Conservation (phyloP, 2,888 invertebrate genomes). For the Harpalus rubripes region DNA sequence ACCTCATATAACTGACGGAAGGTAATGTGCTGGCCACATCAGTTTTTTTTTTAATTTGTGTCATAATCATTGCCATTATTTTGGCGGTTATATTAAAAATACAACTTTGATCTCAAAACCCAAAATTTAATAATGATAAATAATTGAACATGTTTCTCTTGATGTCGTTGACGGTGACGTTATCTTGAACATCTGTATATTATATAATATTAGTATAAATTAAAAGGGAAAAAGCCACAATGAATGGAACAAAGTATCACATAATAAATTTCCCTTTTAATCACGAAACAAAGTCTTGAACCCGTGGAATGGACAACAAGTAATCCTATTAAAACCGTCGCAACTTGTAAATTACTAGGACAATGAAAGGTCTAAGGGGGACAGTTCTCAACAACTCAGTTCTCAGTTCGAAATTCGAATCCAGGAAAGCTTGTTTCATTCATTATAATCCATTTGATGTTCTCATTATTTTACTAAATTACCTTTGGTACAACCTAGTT, state of each 20-base stretch:
- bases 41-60: too few relatives aligned
- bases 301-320: constrained; percentile 12
- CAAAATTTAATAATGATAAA: not conserved
- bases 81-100: too few relatives aligned
- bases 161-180: not conserved
- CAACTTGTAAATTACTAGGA: constrained; percentile 28
- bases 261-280: constrained; percentile 25
- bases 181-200: not conserved
- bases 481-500: not conserved
- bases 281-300: constrained; percentile 3
- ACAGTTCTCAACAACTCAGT: constrained; percentile 15
- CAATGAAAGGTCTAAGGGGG: constrained; percentile 46
- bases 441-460: constrained; percentile 45
- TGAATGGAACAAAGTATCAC: not conserved
- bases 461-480: constrained; percentile 25
- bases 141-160: not conserved
- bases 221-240: not conserved
- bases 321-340: constrained; percentile 33
- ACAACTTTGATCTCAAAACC: too few relatives aligned
- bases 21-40: too few relatives aligned
- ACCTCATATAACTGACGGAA: too few relatives aligned
- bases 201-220: not conserved
- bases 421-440: constrained; percentile 16
- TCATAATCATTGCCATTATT: too few relatives aligned
- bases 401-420: constrained; percentile 10